Evolutionary conservation across 1,140 invertebrate genomes (phyloP).

Genomic region (Drosophila aff.): DNA sequence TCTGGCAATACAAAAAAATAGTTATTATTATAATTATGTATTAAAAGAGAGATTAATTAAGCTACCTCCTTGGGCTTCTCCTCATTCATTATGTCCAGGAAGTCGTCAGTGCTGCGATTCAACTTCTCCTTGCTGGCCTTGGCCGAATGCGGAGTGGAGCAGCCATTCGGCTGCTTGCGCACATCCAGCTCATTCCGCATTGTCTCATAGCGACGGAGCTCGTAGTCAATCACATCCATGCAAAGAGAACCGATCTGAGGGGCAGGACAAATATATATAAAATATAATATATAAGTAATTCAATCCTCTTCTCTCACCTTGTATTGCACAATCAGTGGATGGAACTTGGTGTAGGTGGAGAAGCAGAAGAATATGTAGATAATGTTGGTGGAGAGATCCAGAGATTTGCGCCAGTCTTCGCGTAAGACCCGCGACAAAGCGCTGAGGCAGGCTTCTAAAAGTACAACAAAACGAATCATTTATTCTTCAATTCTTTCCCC

Average conservation of each 20-base stretch:
- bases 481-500: neutral
- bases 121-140: conserved; percentile 80
- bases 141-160: conserved; percentile 72
- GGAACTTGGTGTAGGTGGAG: conserved; percentile 98
- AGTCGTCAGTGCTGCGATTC: conserved; percentile 80
- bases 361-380: conserved; percentile 99
- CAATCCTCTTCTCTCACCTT: conserved; percentile 87
- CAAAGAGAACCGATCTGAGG: conserved; percentile 94
- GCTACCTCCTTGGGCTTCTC: conserved; percentile 82
- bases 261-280: conserved; percentile 81
- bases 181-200: conserved; percentile 96
- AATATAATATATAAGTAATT: neutral
- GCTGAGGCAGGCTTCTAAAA: conserved; percentile 96
- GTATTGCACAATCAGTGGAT: conserved; percentile 95
- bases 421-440: conserved; percentile 96
- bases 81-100: conserved; percentile 84
- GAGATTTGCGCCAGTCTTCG: conserved; percentile 98
- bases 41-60: neutral
- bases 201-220: conserved; percentile 95
- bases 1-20: conserved; percentile 57
- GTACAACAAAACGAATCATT: neutral
- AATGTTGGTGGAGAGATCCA: conserved; percentile 98
- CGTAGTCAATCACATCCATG: conserved; percentile 98
- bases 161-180: conserved; percentile 85
- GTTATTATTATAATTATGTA: neutral